Evolutionary conservation across 1,140 invertebrate species (phyloP).

Genomic region (Aphaenogaster rudis): DNA sequence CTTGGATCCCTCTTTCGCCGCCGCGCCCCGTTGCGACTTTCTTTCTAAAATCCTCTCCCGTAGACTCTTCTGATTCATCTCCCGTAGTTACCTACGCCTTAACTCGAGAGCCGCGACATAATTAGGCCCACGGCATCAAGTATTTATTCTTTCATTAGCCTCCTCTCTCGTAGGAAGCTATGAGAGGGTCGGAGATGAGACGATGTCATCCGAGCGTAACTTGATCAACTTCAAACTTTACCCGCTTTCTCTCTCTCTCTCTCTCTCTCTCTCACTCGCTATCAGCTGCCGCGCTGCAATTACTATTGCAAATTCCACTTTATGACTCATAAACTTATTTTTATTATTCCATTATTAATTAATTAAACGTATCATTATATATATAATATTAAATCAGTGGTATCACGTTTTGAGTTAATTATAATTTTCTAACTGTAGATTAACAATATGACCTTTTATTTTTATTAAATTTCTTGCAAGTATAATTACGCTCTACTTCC

Average conservation of each 20-base stretch:
- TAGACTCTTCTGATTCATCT: conserved; percentile 65
- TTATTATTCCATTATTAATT: background rate
- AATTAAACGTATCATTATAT: background rate
- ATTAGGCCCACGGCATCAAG: conserved; percentile 80
- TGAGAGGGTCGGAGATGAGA: conserved; percentile 54
- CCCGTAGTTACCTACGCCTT: conserved; percentile 33
- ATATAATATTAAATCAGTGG: background rate
- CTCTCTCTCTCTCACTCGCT: background rate
- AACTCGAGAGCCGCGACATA: conserved; percentile 73
- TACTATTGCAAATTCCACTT: conserved; percentile 63
- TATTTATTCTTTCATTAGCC: conserved; percentile 80
- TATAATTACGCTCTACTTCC: background rate
- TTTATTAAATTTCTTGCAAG: conserved; percentile 9
- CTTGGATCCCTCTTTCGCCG: conserved; percentile 71
- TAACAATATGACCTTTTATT: background rate
- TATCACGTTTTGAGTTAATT: background rate
- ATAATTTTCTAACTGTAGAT: background rate
- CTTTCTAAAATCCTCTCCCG: conserved; percentile 52
- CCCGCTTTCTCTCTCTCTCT: conserved; percentile 30
- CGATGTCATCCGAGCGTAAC: conserved; percentile 68
- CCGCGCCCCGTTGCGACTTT: conserved; percentile 31
- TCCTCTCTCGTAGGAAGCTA: conserved; percentile 41
- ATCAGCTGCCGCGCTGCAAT: conserved; percentile 44
- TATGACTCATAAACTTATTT: conserved; percentile 2
- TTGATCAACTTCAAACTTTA: conserved; percentile 73